Evolutionary conservation across 2,797 vertebrate species (phyloP), one percentile per base, ranked within the genome.

Genomic region (Falco naumanni): DNA sequence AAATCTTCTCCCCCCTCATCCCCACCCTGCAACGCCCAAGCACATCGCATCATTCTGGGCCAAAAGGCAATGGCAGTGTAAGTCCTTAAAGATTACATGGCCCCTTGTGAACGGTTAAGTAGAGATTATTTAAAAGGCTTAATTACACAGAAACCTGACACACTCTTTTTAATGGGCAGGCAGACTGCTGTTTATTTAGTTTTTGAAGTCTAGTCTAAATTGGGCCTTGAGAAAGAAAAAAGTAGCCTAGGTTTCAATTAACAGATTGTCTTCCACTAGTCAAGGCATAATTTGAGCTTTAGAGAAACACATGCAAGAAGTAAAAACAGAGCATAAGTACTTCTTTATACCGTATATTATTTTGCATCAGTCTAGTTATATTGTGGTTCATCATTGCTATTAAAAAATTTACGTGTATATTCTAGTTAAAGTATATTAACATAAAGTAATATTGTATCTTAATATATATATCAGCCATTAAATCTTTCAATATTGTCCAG

Each of bases 181-280:
- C 96, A 97, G 97, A 97, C 96, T 80, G 87, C 20, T 98, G 97
- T 98, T 98, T 98, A 98, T 98, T 98, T 98, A 96, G 95, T 70
- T 98, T 98, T 95, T 96, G 93, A 98, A 97, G 98, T 96, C 95
- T 89, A 97, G 93, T 96, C 97, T 98, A 98, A 98, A 98, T 97
- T 96, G 96, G 84, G 89, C 81, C 94, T 96, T 93, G 77, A 96
- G 94, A 97, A 97, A 97, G 87, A 87, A 93, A 96, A 94, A 97
- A 94, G 75, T 57, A 94, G 89, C 80, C 78, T 94, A 95, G 91
- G 94, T 98, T 97, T 97, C 98, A 98, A 98, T 98, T 97, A 98
- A 97, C 95, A 98, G 96, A 97, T 96, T 97, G 97, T 95, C 90
- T 97, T 97, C 96, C 83, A 96, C 95, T 96, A 96, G 92, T 96